Evolutionary conservation across 2,797 vertebrate genomes (phyloP).

Genomic region (Hippocampus kuda): DNA sequence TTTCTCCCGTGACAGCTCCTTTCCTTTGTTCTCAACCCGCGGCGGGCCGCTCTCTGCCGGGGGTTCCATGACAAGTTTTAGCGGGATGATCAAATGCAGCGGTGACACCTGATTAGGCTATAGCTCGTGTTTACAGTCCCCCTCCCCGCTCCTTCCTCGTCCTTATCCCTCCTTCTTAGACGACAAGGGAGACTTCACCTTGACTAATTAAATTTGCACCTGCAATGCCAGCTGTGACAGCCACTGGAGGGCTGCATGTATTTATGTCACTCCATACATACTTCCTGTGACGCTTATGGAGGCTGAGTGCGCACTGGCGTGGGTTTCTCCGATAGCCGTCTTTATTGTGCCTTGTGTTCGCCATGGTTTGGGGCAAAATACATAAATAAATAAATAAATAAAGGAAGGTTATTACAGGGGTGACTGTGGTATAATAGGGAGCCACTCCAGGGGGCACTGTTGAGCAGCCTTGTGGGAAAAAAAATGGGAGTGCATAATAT

Average conservation of each 20-base stretch:
- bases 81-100: conserved; percentile 83
- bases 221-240: conserved; percentile 78
- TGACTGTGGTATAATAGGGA: conserved; percentile 3
- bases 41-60: conserved; percentile 79
- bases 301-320: conserved; percentile 45
- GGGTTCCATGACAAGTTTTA: conserved; percentile 90
- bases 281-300: conserved; percentile 61
- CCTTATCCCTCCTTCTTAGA: conserved; percentile 45
- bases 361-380: neutral
- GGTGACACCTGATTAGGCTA: conserved; percentile 89
- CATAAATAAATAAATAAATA: too few relatives aligned
- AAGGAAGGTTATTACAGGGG: neutral
- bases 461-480: conserved; percentile 10
- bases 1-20: conserved; percentile 77
- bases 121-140: conserved; percentile 86
- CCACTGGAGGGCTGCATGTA: conserved; percentile 67
- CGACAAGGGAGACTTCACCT: conserved; percentile 83
- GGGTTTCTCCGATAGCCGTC: conserved; percentile 33
- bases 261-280: conserved; percentile 67
- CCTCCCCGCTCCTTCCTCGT: conserved; percentile 12
- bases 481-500: neutral
- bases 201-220: conserved; percentile 96
- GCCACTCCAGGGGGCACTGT: conserved; percentile 20
- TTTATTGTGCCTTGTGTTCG: conserved; percentile 35
- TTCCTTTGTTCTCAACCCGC: conserved; percentile 77